Conservation (phyloP, 2,113 vertebrate species). For the Neodon shergylaensis region DNA sequence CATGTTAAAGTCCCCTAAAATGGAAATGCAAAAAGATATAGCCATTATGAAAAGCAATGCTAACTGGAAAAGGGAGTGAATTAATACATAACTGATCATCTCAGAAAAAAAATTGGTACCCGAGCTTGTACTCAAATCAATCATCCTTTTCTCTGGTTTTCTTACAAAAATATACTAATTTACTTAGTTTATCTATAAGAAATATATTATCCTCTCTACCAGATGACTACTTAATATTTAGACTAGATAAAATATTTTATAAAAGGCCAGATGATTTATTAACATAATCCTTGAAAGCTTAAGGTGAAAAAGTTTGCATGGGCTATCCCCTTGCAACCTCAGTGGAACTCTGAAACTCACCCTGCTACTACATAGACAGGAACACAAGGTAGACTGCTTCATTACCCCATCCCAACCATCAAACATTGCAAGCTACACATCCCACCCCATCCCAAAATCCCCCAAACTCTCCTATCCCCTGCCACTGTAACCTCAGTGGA, state of each 20-base stretch:
- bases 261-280: background rate
- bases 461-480: no score
- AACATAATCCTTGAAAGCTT: conserved; percentile 13
- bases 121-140: no score
- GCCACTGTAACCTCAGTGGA: no score
- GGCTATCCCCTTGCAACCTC: no score
- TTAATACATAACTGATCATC: background rate
- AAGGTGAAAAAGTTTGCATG: background rate
- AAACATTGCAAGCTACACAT: no score
- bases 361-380: no score
- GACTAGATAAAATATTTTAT: conserved; percentile 15
- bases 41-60: background rate
- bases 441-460: no score
- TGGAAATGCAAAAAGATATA: background rate
- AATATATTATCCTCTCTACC: background rate
- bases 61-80: background rate
- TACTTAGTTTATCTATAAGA: background rate
- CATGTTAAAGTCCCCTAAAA: background rate
- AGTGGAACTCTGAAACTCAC: no score
- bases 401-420: no score
- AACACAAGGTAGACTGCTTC: no score
- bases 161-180: background rate
- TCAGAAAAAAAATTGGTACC: no score
- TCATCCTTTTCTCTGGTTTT: no score
- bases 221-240: background rate